phyloP scores from a whole-genome alignment of 2,797 vertebrate genomes.

The Darevskia nairensis region DNA sequence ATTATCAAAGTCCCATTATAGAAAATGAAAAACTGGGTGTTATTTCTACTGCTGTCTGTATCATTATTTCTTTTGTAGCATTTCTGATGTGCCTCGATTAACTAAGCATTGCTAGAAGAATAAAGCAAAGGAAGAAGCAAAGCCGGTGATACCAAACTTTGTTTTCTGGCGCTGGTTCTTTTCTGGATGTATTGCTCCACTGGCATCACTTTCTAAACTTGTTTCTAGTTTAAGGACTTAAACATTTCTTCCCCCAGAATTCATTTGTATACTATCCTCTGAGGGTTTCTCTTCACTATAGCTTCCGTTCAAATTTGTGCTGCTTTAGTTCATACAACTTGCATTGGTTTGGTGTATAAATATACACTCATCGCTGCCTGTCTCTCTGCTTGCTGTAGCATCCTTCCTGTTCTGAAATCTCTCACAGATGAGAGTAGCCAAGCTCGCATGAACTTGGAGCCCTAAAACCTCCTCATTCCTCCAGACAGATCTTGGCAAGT shows the following conservation, averaged over 20 bases:
- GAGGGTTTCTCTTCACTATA: not conserved
- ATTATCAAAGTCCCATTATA: constrained; percentile 29
- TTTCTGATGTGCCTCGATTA: constrained; percentile 11
- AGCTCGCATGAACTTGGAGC: too few species aligned
- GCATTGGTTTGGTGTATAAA: too few species aligned
- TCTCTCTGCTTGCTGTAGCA: not conserved
- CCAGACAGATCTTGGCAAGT: too few species aligned
- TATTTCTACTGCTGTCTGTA: constrained; percentile 9
- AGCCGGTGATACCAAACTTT: not conserved
- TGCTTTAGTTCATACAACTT: not conserved
- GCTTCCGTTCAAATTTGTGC: constrained; percentile 1
- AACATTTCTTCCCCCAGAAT: not conserved
- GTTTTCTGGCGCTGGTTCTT: not conserved
- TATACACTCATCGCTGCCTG: too few species aligned
- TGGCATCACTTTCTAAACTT: not conserved
- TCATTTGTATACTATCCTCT: not conserved
- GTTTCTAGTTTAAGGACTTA: constrained; percentile 12
- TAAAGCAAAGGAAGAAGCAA: constrained; percentile 7
- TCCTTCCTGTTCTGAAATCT: too few species aligned
- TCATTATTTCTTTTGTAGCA: constrained; percentile 9
- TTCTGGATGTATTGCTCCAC: not conserved
- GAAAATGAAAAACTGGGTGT: constrained; percentile 24
- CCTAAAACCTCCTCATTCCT: too few species aligned
- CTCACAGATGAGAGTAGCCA: too few species aligned
- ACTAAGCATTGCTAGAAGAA: not conserved